Evolutionary conservation across 2,888 invertebrate genomes (phyloP), one percentile per base, ranked within the genome.

Genomic region (Acanthacorydalis orientalis): DNA sequence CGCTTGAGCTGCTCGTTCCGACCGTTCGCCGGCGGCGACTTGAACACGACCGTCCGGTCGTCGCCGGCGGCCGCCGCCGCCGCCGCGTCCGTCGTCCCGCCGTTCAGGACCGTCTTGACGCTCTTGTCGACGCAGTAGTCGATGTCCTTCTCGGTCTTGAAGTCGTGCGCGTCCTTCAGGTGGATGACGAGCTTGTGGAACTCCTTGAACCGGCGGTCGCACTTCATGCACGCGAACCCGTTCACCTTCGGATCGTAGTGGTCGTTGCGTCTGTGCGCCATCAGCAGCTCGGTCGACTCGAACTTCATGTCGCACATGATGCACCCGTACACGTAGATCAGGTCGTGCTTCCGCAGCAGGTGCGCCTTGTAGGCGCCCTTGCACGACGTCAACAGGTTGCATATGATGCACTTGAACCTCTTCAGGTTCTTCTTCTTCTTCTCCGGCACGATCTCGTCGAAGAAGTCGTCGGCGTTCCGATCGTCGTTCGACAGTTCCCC

Each of bases 221-320:
- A 42, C 3, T 42, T 15, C 8, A n/a, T 15, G n/a, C 42, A 42
- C 8, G 9, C 31, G n/a, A 23, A 42, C 12, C 23, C 16, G 23
- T 15, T 23, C 9, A 10, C n/a, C 9, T 42, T 42, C 7, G 9
- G 10, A n/a, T 15, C 15, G 15, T 31, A 23, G 7, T 42, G 42
- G 12, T 15, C 12, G 2, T 16, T 23, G 3, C 8, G 9, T 16
- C 42, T 15, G 23, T 42, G 42, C 16, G 15, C 12, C 42, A 42
- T 42, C 31, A 42, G 23, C n/a, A 23, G n/a, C 12, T 42, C 42
- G 4, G 10, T 42, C n/a, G 42, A 23, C 3, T 42, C 16, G 42
- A 23, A 42, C 7, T 42, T 42, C 42, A 42, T 42, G 12, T 42
- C 42, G 31, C 42, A 42, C n/a, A 42, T 16, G 4, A 42, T n/a